Conservation (phyloP, 2,888 invertebrate species). For the Drosophila suboccidentalis region DNA sequence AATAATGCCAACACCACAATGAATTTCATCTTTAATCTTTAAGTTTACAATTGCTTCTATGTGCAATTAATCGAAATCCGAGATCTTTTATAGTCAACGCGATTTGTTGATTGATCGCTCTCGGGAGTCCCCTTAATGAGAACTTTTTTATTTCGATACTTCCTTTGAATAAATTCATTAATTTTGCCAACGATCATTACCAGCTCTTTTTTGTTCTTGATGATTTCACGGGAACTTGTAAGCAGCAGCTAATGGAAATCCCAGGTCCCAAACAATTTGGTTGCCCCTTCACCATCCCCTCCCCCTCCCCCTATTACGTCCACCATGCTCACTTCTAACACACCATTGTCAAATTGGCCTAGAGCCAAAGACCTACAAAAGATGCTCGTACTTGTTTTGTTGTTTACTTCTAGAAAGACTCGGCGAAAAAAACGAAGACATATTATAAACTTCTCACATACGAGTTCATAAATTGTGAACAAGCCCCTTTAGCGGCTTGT, state of each 20-base stretch:
- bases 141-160: conserved; percentile 20
- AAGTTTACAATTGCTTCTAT: conserved; percentile 47
- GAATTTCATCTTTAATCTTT: conserved; percentile 69
- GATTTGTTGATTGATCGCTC: not conserved
- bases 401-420: conserved; percentile 17
- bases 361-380: conserved; percentile 40
- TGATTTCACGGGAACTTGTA: conserved; percentile 30
- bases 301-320: not conserved
- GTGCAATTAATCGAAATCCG: not conserved
- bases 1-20: conserved; percentile 49
- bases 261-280: conserved; percentile 39
- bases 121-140: conserved; percentile 55
- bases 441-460: conserved; percentile 43
- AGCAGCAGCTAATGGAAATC: conserved; percentile 28
- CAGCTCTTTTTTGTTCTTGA: conserved; percentile 11
- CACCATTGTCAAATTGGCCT: conserved; percentile 34
- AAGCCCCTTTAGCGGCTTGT: conserved; percentile 27
- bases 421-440: conserved; percentile 7
- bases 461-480: conserved; percentile 7
- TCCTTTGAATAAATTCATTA: conserved; percentile 39
- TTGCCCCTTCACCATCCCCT: not conserved
- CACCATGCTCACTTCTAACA: conserved; percentile 14
- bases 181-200: conserved; percentile 37
- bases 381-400: conserved; percentile 12
- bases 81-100: conserved; percentile 59